Conservation (phyloP, 2,888 invertebrate species). For the Netelia fuscicornis region DNA sequence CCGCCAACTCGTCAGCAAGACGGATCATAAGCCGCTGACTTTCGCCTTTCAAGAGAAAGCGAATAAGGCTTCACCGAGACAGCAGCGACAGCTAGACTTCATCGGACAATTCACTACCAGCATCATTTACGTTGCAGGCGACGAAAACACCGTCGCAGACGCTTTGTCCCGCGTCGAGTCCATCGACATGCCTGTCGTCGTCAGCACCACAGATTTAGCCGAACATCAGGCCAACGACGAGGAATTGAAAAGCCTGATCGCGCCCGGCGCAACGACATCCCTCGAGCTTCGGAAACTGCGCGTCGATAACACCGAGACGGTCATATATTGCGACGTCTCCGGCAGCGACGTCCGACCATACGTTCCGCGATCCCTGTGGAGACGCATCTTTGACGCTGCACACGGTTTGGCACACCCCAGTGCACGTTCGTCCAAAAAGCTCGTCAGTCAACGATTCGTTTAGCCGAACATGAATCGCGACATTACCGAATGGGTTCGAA, state of each 20-base stretch:
- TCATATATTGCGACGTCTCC: too few relatives aligned
- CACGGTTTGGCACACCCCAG: conserved; percentile 70
- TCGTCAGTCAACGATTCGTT: conserved; percentile 72
- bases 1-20: too few relatives aligned
- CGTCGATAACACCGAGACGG: too few relatives aligned
- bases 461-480: conserved; percentile 68
- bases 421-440: conserved; percentile 64
- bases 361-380: conserved; percentile 65
- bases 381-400: conserved; percentile 63
- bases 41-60: conserved; percentile 40
- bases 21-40: not conserved
- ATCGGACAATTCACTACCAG: conserved; percentile 44
- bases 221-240: conserved; percentile 36
- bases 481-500: too few relatives aligned
- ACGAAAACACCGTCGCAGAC: not conserved
- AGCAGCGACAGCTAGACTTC: conserved; percentile 41
- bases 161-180: conserved; percentile 30
- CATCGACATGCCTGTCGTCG: conserved; percentile 20
- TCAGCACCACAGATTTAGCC: conserved; percentile 22
- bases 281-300: too few relatives aligned
- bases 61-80: conserved; percentile 18
- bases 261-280: too few relatives aligned
- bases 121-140: conserved; percentile 30
- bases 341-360: conserved; percentile 36
- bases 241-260: conserved; percentile 9